These are phyloP conservation scores for Brachyalestes nurse DNA, from an alignment of 2,797 vertebrate genomes.

Conservation along the genomic window DNA sequence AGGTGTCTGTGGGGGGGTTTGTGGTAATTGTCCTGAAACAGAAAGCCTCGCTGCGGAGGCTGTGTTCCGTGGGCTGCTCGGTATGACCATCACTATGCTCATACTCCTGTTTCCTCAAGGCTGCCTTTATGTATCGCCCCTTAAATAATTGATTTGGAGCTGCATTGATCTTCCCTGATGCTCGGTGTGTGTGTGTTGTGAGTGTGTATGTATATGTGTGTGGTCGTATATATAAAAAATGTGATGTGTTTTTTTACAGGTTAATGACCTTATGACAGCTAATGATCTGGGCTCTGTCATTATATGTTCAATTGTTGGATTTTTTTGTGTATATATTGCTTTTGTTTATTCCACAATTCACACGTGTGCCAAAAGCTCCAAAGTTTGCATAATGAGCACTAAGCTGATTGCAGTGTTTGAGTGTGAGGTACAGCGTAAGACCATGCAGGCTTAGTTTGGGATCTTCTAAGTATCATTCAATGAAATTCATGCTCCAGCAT, in stretches of 20 bases:
- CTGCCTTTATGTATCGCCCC: neutral
- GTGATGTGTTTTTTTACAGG: neutral
- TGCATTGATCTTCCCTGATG: slow-evolving; percentile 31
- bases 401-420: neutral
- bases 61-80: neutral
- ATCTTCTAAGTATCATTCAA: no score
- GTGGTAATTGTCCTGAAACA: slow-evolving; percentile 18
- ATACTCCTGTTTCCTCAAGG: neutral
- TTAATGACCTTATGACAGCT: neutral
- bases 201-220: neutral
- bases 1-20: slow-evolving; percentile 32
- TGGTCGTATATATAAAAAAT: slow-evolving; percentile 6
- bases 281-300: neutral
- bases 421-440: neutral
- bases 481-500: no score
- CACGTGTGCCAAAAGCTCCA: neutral
- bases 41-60: neutral
- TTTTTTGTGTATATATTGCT: neutral
- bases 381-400: neutral
- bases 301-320: neutral
- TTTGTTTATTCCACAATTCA: neutral
- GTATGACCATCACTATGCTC: neutral
- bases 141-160: slow-evolving; percentile 25
- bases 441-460: no score
- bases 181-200: neutral